These are phyloP conservation scores for Amblyornis subalaris DNA, from an alignment of 2,113 vertebrate species.

Conservation along the genomic window DNA sequence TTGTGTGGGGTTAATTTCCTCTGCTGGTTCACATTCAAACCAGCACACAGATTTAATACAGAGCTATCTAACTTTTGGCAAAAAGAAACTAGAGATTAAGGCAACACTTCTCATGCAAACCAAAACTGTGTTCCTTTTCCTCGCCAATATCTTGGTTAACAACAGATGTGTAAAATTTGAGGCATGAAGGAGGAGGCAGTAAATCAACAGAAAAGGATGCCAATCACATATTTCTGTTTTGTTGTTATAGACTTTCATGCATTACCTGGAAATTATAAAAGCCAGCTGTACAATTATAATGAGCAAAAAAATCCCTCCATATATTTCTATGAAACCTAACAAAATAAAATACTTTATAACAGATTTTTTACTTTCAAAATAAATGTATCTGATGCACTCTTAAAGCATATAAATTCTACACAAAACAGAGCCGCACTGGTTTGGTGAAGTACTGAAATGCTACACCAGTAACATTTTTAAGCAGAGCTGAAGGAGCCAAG, in stretches of 20 bases:
- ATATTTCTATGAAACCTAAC: not conserved
- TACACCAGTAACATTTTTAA: not conserved
- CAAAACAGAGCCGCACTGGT: not conserved
- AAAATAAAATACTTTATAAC: not conserved
- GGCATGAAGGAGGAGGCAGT: not conserved
- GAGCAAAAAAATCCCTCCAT: not conserved
- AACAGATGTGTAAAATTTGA: not conserved
- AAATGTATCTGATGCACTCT: not conserved
- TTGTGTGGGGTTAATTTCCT: no score
- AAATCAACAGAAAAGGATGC: constrained; percentile 36
- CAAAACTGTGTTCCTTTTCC: not conserved
- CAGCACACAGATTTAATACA: not conserved
- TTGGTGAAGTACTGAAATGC: not conserved
- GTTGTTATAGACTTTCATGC: not conserved
- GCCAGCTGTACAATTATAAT: not conserved
- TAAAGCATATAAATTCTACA: not conserved
- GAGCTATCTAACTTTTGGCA: not conserved
- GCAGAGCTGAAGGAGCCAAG: not conserved
- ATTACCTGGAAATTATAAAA: not conserved
- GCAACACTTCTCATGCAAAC: constrained; percentile 12
- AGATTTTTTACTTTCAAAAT: not conserved
- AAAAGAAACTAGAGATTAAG: constrained; percentile 26
- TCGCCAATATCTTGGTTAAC: constrained; percentile 1
- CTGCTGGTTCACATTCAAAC: no score
- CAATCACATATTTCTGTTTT: not conserved